phyloP scores from a whole-genome alignment of 2,797 vertebrate species.

The Momotus momota region DNA sequence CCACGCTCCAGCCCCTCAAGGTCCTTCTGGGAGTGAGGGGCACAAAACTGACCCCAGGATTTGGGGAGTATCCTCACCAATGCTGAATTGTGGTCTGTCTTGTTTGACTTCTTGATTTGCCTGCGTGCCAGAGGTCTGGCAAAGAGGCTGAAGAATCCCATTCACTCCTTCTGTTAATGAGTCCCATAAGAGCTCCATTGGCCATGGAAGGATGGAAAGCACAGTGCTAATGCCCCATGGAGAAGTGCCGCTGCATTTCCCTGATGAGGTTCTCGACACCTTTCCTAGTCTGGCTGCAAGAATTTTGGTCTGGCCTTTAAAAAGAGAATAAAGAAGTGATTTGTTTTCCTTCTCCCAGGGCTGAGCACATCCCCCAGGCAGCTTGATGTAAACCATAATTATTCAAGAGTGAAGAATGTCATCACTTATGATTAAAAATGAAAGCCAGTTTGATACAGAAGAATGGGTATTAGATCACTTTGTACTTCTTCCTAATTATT shows the following conservation, averaged over 20 bases:
- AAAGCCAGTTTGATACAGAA: constrained; percentile 18
- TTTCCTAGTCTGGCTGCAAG: neutral
- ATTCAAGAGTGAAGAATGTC: constrained; percentile 18
- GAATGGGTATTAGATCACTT: neutral
- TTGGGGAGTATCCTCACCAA: neutral
- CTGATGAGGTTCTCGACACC: neutral
- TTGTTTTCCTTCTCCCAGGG: neutral
- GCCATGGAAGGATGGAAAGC: neutral
- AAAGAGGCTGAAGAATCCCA: neutral
- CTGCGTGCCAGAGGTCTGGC: neutral
- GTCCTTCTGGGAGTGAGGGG: neutral
- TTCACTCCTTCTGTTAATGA: neutral
- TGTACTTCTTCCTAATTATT: neutral
- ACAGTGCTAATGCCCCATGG: fast-evolving
- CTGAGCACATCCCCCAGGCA: neutral
- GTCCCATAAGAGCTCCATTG: fast-evolving
- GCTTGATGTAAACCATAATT: neutral
- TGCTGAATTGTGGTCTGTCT: neutral
- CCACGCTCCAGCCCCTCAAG: neutral
- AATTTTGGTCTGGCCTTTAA: neutral
- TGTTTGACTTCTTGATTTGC: neutral
- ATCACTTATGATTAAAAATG: constrained; percentile 32
- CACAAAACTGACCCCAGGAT: neutral
- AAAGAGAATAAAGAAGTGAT: neutral
- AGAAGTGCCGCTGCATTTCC: fast-evolving